Base-by-base conservation (phyloP, 2,113 vertebrate species). In the Nibea albiflora region DNA sequence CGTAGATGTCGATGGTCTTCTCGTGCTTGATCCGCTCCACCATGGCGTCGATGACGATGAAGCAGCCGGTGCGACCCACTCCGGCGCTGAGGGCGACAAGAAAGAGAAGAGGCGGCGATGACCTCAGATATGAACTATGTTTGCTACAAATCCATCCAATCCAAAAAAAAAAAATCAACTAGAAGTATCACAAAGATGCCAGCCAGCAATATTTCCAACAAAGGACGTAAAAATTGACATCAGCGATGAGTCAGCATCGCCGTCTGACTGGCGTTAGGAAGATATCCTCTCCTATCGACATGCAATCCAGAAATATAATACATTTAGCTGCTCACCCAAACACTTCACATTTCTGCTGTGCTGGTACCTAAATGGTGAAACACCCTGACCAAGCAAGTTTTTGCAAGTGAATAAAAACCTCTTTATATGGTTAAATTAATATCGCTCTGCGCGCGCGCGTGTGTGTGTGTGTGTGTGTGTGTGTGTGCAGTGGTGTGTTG, bases 11-110 rank as follows among this genome's bases (percentile, higher is more conserved):
- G 84, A 98, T 94, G 92, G 97, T 96, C 94, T 98, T 99, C 95
- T 99, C 98, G 78, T 99, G 97, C 92, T 98, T 98, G 96, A 99
- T 98, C 85, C 98, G 96, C 94, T 99, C 98, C 86, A 96, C 92
- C 98, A 99, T 99, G 93, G 96, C 98, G 90, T 99, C 98, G 92
- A 99, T 99, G 89, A 99, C 98, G 73, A 99, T 97, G 96, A 99
- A 99, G 93, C 98, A 99, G 79, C 98, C 98, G 17, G 98, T 99
- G 81, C 98, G 96, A 82, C 98, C 98, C 70, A 99, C 98, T 87
- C 98, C 98, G 83, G 98, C 98, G 73, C 98, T 99, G 77, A 39
- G 94, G 2, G 28, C 5, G 10, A 8, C 11, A 26, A 42, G 24
- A 76, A 22, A n/a, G 8, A 5, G 11, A 31, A 17, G 60, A 77